These are phyloP conservation scores for Nesometra sesokonis DNA, from an alignment of 35 echinoderm and acorn worm genomes.

Conservation along the genomic window DNA sequence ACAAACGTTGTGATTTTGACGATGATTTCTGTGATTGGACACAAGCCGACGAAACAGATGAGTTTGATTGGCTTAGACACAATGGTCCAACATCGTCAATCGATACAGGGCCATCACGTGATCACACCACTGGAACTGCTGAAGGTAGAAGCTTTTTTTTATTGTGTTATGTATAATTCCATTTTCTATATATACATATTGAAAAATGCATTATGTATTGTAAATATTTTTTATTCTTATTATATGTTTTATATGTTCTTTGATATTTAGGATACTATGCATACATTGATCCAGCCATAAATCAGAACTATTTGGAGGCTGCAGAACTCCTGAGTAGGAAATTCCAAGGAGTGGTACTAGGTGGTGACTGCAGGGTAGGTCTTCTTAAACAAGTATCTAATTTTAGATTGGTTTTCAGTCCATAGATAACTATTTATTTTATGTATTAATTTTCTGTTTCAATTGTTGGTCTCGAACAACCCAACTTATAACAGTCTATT, in stretches of 20 bases:
- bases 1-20: slow-evolving; percentile 55
- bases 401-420: neutral
- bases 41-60: slow-evolving; percentile 29
- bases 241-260: neutral
- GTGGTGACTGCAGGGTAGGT: slow-evolving; percentile 8
- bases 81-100: slow-evolving; percentile 18
- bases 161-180: too few species aligned
- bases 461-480: too few species aligned
- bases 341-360: neutral
- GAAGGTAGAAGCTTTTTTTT: slow-evolving; percentile 15
- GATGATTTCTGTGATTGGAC: slow-evolving; percentile 39
- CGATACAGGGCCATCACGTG: slow-evolving; percentile 47
- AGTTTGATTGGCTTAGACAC: slow-evolving; percentile 54
- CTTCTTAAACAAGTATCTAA: neutral
- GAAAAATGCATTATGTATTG: too few species aligned
- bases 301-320: neutral
- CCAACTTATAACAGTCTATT: too few species aligned
- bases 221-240: too few species aligned
- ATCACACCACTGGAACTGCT: slow-evolving; percentile 46
- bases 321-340: slow-evolving; percentile 27
- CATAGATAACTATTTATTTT: too few species aligned
- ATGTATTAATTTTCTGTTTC: too few species aligned
- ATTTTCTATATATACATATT: too few species aligned
- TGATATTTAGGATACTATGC: slow-evolving; percentile 12
- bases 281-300: slow-evolving; percentile 12